Conservation (phyloP, 1,140 invertebrate species). For the Hylaeus volcanicus region DNA sequence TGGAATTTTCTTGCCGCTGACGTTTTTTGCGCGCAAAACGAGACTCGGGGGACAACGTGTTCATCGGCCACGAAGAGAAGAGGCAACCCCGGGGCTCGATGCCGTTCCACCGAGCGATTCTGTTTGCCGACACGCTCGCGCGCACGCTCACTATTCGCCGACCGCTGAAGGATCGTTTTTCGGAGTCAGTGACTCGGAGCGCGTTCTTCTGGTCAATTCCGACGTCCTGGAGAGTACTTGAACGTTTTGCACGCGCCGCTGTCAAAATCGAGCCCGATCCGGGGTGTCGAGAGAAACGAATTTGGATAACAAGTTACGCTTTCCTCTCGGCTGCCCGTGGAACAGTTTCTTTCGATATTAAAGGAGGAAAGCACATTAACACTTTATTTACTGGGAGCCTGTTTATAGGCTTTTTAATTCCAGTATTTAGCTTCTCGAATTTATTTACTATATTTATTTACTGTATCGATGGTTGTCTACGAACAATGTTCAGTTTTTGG, state of each 20-base stretch:
- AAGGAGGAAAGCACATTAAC: no score
- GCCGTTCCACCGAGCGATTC: conserved; percentile 73
- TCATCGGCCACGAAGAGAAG: conserved; percentile 27
- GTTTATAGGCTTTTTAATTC: no score
- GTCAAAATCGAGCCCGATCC: conserved; percentile 30
- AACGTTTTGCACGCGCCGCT: conserved; percentile 61
- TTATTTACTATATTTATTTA: no score
- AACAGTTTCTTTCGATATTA: no score
- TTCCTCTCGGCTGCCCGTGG: not conserved
- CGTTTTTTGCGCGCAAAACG: conserved; percentile 49
- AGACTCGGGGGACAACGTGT: conserved; percentile 26
- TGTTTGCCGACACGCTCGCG: conserved; percentile 78
- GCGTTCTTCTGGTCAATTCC: conserved; percentile 37
- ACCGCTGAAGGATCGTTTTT: conserved; percentile 77
- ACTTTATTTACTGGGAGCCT: no score
- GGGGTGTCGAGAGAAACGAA: not conserved
- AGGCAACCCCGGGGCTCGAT: conserved; percentile 37
- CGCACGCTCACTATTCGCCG: conserved; percentile 60
- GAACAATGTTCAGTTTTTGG: no score
- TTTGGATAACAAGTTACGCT: not conserved
- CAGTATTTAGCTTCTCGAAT: no score
- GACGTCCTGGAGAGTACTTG: conserved; percentile 44
- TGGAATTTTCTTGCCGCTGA: conserved; percentile 55
- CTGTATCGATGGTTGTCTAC: no score
- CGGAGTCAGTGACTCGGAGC: conserved; percentile 75